Evolutionary conservation across 1,140 invertebrate species (phyloP), one percentile per base, ranked within the genome.

Genomic region (Pararge aegeria): DNA sequence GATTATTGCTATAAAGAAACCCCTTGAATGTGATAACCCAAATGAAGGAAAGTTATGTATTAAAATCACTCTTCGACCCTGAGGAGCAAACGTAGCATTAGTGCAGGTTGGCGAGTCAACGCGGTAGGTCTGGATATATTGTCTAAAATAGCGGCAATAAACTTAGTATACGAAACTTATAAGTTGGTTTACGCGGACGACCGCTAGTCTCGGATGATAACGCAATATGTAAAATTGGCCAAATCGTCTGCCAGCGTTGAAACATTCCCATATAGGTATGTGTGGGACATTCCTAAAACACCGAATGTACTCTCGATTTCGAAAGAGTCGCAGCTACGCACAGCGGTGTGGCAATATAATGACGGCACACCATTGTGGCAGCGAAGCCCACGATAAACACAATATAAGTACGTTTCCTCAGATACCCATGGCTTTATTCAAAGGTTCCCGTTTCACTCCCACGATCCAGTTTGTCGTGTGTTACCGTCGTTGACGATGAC

Each of bases 401-500:
- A 69, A 78, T 75, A 68, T 73, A 66, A 66, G 68, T 71, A 54
- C 67, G 73, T 84, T 84, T 83, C 77, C 80, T 83, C 75, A 61
- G 67, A 70, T 70, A 68, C 72, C 70, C 68, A 76, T 75, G 70
- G 64, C 61, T 66, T 73, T 72, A 78, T 83, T 80, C 76, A 78
- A 76, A 75, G 75, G 66, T 66, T 87, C 82, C 85, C 85, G 83
- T 88, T 88, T 88, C 82, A 78, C 82, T 89, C 86, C 86, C 84
- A 89, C 86, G 86, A 80, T 82, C 83, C 70, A 87, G 68, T 86
- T 89, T 58, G 80, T 75, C 76, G 78, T 83, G 73, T 82, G 70
- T 71, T 83, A 82, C 75, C 79, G 78, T 70, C 81, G 71, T 70
- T 76, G 72, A 74, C 80, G 79, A 81, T 80, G 82, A 75, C 66